A percentile compares a stretch with the other conserved stretches of the same genome.
These are phyloP conservation scores for Ophion ventricosus DNA, from an alignment of 2,888 invertebrate species.

Conservation along the genomic window DNA sequence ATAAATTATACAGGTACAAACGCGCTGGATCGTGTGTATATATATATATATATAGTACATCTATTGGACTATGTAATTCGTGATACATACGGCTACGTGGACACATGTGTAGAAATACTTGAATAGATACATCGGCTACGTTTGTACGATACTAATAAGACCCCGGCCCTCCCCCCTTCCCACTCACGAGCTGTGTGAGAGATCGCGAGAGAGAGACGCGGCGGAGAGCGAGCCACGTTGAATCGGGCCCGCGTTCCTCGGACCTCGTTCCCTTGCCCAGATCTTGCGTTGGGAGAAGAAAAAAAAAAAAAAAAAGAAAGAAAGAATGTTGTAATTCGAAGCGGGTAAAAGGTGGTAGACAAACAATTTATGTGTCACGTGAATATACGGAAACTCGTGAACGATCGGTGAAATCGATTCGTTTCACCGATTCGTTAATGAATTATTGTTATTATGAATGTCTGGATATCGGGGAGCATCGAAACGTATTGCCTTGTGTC, in stretches of 20 bases:
- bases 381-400: not conserved
- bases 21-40: constrained; percentile 36
- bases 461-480: constrained; percentile 27
- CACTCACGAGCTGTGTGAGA: constrained; percentile 1
- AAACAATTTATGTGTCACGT: constrained; percentile 28
- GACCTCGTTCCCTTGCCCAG: not conserved
- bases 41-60: constrained; percentile 2
- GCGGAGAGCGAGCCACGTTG: not conserved
- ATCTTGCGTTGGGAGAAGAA: not conserved
- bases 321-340: not conserved
- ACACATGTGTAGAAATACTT: constrained; percentile 42
- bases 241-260: too few relatives aligned
- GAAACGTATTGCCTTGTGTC: not conserved
- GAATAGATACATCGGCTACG: constrained; percentile 54
- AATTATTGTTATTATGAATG: constrained; percentile 52
- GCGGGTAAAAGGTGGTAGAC: constrained; percentile 43
- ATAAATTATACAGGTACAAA: constrained; percentile 78
- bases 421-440: constrained; percentile 49
- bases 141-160: constrained; percentile 58
- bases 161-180: constrained; percentile 25
- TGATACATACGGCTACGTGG: constrained; percentile 15
- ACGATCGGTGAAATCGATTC: constrained; percentile 48
- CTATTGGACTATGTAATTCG: constrained; percentile 17
- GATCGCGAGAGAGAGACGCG: not conserved
- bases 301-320: constrained; percentile 1